These are phyloP conservation scores for Pachymerium ferrugineum DNA, from an alignment of 2,888 invertebrate genomes.

Conservation along the genomic window DNA sequence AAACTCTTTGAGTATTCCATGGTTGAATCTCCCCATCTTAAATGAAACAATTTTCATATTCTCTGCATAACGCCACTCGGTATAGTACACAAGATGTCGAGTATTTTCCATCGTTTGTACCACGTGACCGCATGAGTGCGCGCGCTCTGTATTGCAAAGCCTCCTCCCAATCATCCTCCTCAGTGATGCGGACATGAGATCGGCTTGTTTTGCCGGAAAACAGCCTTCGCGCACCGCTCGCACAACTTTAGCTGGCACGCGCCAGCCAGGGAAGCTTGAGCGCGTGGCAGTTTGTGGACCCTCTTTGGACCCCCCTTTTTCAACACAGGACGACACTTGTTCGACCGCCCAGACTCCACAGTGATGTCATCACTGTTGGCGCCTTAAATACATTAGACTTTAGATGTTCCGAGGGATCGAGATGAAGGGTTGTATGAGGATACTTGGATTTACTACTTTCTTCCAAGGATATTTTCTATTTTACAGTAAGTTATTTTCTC, in stretches of 20 bases:
- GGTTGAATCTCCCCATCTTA: not conserved
- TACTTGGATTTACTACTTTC: not conserved
- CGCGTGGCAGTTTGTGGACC: not conserved
- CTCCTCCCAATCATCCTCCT: conserved; percentile 8
- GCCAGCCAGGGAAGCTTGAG: not conserved
- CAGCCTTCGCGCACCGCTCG: not conserved
- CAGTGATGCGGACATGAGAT: conserved; percentile 8
- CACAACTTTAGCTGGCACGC: not conserved
- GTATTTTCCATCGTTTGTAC: not conserved
- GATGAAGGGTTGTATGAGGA: not conserved
- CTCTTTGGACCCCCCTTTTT: not conserved
- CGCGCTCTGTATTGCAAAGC: conserved; percentile 6
- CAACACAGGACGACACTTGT: not conserved
- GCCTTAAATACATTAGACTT: not conserved
- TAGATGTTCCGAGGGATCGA: not conserved
- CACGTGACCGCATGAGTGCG: conserved; percentile 13
- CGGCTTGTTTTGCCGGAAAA: conserved; percentile 13
- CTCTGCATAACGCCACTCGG: not conserved
- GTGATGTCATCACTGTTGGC: not conserved
- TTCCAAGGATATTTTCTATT: not conserved
- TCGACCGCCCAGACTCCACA: not conserved
- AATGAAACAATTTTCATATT: not conserved
- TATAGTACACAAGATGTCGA: not conserved
- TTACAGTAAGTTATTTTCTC: not conserved
- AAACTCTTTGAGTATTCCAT: too few species aligned